Evolutionary conservation across 2,888 invertebrate species (phyloP).

Genomic region (Plebejus melissa): DNA sequence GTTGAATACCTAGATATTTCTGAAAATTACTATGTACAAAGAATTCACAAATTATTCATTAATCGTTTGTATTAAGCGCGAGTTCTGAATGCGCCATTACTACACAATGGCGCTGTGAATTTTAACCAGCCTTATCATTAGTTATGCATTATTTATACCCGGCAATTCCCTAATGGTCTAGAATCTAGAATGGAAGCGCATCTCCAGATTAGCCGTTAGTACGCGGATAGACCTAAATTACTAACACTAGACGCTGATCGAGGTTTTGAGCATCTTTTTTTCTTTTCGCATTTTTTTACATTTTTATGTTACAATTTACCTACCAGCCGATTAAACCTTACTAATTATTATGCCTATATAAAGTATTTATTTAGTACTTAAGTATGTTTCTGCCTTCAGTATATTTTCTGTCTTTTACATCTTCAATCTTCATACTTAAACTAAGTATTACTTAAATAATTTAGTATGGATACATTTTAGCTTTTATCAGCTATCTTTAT

Average conservation of each 20-base stretch:
- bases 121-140: slow-evolving; percentile 26
- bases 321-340: too few relatives aligned
- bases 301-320: too few relatives aligned
- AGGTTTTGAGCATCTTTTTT: background rate
- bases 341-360: too few relatives aligned
- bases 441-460: too few relatives aligned
- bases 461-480: too few relatives aligned
- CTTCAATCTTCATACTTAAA: too few relatives aligned
- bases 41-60: slow-evolving; percentile 52
- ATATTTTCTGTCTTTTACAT: too few relatives aligned
- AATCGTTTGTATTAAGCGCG: slow-evolving; percentile 43
- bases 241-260: background rate
- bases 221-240: background rate
- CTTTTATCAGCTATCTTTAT: too few relatives aligned
- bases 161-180: slow-evolving; percentile 15
- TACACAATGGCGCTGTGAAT: slow-evolving; percentile 24
- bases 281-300: too few relatives aligned
- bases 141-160: slow-evolving; percentile 9
- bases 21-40: background rate
- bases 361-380: too few relatives aligned
- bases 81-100: slow-evolving; percentile 28
- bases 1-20: background rate
- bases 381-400: too few relatives aligned
- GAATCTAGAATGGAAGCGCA: slow-evolving; percentile 8
- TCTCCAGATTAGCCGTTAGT: background rate